These are phyloP conservation scores for Rhinolophus sinicus DNA, from an alignment of 2,113 vertebrate genomes.

Conservation along the genomic window DNA sequence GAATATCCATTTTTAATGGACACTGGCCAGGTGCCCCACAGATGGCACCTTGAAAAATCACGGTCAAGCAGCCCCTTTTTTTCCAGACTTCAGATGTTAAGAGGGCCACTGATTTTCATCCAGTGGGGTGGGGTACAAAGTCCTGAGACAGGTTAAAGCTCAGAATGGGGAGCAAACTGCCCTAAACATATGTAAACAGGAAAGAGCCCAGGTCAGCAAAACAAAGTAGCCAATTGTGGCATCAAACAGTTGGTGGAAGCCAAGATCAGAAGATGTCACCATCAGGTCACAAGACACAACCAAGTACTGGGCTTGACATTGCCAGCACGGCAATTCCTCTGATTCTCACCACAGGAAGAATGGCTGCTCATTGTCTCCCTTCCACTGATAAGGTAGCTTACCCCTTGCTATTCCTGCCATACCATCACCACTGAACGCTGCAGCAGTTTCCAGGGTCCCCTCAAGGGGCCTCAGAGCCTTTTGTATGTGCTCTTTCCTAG, in stretches of 20 bases:
- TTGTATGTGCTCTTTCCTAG: not conserved
- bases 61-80: not conserved
- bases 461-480: no score
- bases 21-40: not conserved
- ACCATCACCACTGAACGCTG: not conserved
- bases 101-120: not conserved
- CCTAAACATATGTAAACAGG: not conserved
- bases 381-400: not conserved
- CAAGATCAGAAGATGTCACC: not conserved
- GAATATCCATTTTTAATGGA: not conserved
- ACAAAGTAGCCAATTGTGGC: not conserved
- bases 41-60: not conserved
- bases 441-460: not conserved
- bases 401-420: not conserved
- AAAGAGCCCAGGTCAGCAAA: not conserved
- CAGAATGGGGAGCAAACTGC: not conserved
- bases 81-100: not conserved
- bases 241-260: not conserved
- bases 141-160: not conserved
- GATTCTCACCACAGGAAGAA: not conserved
- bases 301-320: not conserved
- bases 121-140: not conserved
- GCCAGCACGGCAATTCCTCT: not conserved
- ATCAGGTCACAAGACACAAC: not conserved
- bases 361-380: not conserved